Percentiles rank a stretch among this genome's conserved stretches.
These are phyloP conservation scores for Noctua janthina DNA, from an alignment of 2,888 invertebrate genomes.

Conservation along the genomic window DNA sequence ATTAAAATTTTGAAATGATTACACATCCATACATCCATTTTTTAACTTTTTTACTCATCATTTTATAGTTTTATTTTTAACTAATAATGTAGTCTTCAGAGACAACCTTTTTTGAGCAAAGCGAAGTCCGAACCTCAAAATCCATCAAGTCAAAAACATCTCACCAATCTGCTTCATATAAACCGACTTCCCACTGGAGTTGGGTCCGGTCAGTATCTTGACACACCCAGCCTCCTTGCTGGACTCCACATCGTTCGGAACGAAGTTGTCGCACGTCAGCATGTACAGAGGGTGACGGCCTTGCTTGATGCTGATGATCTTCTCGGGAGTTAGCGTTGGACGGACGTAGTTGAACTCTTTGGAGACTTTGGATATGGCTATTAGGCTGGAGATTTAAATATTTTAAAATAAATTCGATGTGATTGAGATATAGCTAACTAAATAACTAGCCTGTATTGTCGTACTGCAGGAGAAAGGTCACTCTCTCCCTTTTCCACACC, in stretches of 20 bases:
- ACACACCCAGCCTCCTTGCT: conserved; percentile 90
- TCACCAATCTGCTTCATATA: conserved; percentile 95
- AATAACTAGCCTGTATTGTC: neutral
- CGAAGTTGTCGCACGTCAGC: conserved; percentile 91
- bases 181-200: conserved; percentile 97
- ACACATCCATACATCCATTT: neutral
- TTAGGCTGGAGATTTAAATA: conserved; percentile 86
- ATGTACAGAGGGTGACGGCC: conserved; percentile 95
- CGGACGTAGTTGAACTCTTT: conserved; percentile 92
- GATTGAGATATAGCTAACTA: neutral
- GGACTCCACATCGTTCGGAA: conserved; percentile 93
- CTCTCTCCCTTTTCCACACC: neutral
- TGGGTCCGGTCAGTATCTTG: conserved; percentile 96
- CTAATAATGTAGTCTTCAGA: neutral
- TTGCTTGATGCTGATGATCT: conserved; percentile 90
- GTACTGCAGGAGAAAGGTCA: neutral
- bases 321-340: conserved; percentile 91
- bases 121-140: neutral
- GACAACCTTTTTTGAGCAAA: neutral
- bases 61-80: neutral
- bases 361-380: conserved; percentile 92
- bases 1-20: too few relatives aligned
- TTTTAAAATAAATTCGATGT: neutral
- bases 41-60: neutral
- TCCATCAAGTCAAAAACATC: conserved; percentile 10